A percentile compares a stretch with the other conserved stretches of the same genome.
Evolutionary conservation across 2,797 vertebrate species (phyloP).

Genomic region (Agapornis canus): DNA sequence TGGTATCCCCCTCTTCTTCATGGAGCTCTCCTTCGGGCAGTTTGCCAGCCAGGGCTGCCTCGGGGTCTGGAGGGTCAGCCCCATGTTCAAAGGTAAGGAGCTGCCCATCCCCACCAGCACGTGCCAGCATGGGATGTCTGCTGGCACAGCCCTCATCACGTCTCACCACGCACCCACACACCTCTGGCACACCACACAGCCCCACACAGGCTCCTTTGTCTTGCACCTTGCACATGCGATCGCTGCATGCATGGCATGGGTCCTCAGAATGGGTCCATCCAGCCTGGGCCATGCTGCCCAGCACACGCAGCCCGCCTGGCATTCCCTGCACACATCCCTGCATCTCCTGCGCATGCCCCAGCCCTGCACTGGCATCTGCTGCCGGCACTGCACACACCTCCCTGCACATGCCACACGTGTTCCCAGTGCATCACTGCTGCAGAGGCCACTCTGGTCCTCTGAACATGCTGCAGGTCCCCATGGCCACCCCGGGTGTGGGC

Average conservation of each 20-base stretch:
- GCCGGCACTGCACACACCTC: neutral
- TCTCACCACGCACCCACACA: rapidly evolving
- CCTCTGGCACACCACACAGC: neutral
- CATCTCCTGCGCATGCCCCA: neutral
- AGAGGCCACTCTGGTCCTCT: neutral
- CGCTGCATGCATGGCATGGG: rapidly evolving
- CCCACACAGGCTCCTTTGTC: rapidly evolving
- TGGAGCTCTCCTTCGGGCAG: constrained; percentile 97
- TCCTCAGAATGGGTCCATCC: neutral
- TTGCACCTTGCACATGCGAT: rapidly evolving
- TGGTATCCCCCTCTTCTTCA: constrained; percentile 97
- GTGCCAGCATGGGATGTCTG: rapidly evolving
- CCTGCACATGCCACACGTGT: neutral
- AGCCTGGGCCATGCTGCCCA: rapidly evolving
- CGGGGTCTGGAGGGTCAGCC: constrained; percentile 97
- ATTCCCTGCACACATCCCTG: neutral
- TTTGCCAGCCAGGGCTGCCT: constrained; percentile 96
- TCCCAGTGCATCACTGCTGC: rapidly evolving
- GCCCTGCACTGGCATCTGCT: neutral
- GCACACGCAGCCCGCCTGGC: neutral
- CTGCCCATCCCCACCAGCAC: rapidly evolving
- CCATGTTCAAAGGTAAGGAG: constrained; percentile 97
- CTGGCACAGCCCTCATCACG: neutral
- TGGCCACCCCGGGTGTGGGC: neutral
- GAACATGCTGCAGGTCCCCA: rapidly evolving